A percentile compares a stretch with the other conserved stretches of the same genome.
phyloP scores from a whole-genome alignment of 2,113 vertebrate species.

The Prietella phreatophila region DNA sequence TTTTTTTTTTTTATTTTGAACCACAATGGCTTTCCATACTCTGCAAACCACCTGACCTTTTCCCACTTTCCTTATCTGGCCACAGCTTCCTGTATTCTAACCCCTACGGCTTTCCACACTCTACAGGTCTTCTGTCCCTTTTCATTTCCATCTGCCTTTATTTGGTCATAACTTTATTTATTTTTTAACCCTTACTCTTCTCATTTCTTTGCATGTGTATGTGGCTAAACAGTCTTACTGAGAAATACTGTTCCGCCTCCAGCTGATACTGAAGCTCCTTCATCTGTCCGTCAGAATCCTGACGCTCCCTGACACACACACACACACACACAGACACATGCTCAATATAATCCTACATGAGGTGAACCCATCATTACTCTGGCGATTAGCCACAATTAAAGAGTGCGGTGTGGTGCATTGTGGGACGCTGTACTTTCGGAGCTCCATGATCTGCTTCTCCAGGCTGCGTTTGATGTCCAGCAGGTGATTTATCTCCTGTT shows the following conservation, averaged over 20 bases:
- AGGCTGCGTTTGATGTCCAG: slow-evolving; percentile 90
- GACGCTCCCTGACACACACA: slow-evolving; percentile 81
- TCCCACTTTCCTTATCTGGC: not conserved
- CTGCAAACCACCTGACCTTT: not conserved
- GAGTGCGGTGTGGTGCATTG: not conserved
- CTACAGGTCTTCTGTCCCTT: not conserved
- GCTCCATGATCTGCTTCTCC: slow-evolving; percentile 95
- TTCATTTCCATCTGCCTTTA: not conserved
- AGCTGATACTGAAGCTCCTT: slow-evolving; percentile 97
- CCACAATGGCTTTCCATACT: not conserved
- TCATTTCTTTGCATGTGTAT: not conserved
- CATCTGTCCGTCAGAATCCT: slow-evolving; percentile 96
- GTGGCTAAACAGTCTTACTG: slow-evolving; percentile 74
- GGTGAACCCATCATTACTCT: not conserved
- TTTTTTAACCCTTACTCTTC: not conserved
- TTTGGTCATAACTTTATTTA: not conserved
- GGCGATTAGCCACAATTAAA: no score
- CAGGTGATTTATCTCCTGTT: slow-evolving; percentile 95
- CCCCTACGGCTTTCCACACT: not conserved
- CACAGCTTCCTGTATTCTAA: not conserved
- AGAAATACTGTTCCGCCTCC: slow-evolving; percentile 98
- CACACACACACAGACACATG: not conserved
- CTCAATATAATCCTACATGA: not conserved
- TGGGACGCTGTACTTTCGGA: slow-evolving; percentile 83
- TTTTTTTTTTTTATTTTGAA: not conserved